phyloP scores from a whole-genome alignment of 2,888 invertebrate genomes.

The Ornithoptera alexandrae region DNA sequence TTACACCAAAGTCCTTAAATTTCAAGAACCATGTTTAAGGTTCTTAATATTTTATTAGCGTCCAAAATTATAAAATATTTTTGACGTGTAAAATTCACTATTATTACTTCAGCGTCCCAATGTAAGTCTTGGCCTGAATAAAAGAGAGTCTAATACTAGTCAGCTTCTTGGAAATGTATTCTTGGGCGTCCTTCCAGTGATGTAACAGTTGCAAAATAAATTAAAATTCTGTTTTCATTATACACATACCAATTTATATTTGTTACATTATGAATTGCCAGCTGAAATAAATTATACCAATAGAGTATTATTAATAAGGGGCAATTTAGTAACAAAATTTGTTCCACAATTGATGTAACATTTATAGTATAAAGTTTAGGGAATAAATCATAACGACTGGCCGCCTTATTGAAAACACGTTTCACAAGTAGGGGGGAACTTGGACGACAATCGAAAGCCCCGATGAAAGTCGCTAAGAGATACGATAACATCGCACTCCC shows the following conservation, averaged over 20 bases:
- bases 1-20: too few relatives aligned
- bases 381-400: slow-evolving; percentile 66
- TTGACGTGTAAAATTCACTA: too few relatives aligned
- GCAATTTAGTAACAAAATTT: slow-evolving; percentile 44
- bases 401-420: slow-evolving; percentile 67
- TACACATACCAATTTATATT: neutral
- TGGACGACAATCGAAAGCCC: slow-evolving; percentile 63
- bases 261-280: neutral
- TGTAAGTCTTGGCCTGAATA: too few relatives aligned
- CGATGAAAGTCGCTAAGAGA: slow-evolving; percentile 76
- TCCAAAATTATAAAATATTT: too few relatives aligned
- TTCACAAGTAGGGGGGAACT: slow-evolving; percentile 59
- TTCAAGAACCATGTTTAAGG: too few relatives aligned
- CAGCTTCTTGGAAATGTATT: too few relatives aligned
- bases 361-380: slow-evolving; percentile 48
- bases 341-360: slow-evolving; percentile 44
- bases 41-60: too few relatives aligned
- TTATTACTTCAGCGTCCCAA: too few relatives aligned
- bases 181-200: neutral
- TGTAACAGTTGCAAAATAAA: neutral
- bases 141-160: too few relatives aligned
- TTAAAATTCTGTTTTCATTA: neutral
- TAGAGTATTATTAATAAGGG: neutral
- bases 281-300: neutral
- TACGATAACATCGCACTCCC: slow-evolving; percentile 69